Conservation (phyloP, 2,113 vertebrate species). For the Pycnonotus jocosus region DNA sequence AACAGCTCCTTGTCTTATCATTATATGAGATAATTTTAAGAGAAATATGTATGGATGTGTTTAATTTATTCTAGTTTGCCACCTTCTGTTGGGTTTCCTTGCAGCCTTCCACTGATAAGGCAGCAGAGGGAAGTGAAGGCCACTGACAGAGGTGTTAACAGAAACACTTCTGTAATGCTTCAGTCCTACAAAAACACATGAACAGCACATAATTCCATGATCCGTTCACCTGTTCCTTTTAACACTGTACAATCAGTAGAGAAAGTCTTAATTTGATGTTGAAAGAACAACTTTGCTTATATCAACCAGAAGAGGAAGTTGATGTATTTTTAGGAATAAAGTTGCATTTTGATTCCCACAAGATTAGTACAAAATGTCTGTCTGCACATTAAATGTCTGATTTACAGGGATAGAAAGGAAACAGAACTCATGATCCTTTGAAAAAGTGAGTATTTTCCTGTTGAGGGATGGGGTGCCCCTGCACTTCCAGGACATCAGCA, state of each 20-base stretch:
- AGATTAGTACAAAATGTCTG: not conserved
- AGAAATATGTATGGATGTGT: not conserved
- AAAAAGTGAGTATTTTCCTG: not conserved
- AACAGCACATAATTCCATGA: not conserved
- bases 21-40: not conserved
- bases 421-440: not conserved
- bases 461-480: fast-evolving
- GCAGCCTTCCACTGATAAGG: not conserved
- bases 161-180: not conserved
- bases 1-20: not conserved
- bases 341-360: not conserved
- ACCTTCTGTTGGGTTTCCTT: not conserved
- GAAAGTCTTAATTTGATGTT: not conserved
- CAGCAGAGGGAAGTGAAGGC: not conserved
- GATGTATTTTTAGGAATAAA: not conserved
- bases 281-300: not conserved
- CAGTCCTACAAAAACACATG: not conserved
- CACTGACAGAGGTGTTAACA: not conserved
- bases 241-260: not conserved
- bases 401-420: not conserved
- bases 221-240: not conserved
- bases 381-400: not conserved
- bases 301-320: not conserved
- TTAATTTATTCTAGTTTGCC: not conserved
- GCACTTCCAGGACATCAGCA: not conserved